phyloP scores from a whole-genome alignment of 2,888 invertebrate genomes.

The Branchellion lobata region DNA sequence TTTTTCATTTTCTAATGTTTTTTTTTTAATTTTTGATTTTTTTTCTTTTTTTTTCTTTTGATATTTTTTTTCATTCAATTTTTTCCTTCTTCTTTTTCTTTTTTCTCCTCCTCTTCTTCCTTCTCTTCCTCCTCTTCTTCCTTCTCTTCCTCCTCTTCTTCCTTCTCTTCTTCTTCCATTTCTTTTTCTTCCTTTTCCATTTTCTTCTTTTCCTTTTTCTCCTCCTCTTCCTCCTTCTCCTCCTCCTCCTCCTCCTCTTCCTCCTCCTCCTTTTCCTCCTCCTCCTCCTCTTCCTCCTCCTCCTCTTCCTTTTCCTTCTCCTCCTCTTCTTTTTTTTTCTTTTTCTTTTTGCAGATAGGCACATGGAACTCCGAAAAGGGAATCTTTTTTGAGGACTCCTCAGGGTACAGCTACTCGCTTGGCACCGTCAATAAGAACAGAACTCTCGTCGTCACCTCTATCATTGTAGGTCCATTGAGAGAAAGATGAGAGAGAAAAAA shows the following conservation, averaged over 20 bases:
- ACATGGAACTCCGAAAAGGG: conserved; percentile 25
- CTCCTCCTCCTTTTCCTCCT: not conserved
- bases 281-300: conserved; percentile 3
- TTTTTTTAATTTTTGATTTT: too few species aligned
- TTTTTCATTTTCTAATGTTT: too few species aligned
- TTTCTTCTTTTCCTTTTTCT: too few species aligned
- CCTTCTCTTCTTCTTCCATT: not conserved
- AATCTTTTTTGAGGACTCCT: not conserved
- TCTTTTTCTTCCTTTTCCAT: not conserved
- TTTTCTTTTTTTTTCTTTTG: too few species aligned
- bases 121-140: not conserved
- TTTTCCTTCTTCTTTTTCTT: not conserved
- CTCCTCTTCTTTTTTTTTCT: not conserved
- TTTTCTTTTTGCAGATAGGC: conserved; percentile 23
- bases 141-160: not conserved
- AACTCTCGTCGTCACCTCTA: conserved; percentile 27
- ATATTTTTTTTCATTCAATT: too few species aligned
- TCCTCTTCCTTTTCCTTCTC: not conserved
- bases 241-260: not conserved
- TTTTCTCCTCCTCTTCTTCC: not conserved
- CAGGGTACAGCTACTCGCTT: conserved; percentile 29
- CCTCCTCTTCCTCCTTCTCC: not conserved
- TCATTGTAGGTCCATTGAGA: not conserved
- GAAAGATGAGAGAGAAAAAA: too few species aligned
- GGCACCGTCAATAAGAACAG: conserved; percentile 18